Evolutionary conservation across 37 sponge, comb jelly and placozoan species (phyloP).

Genomic region (Ianthella basta): DNA sequence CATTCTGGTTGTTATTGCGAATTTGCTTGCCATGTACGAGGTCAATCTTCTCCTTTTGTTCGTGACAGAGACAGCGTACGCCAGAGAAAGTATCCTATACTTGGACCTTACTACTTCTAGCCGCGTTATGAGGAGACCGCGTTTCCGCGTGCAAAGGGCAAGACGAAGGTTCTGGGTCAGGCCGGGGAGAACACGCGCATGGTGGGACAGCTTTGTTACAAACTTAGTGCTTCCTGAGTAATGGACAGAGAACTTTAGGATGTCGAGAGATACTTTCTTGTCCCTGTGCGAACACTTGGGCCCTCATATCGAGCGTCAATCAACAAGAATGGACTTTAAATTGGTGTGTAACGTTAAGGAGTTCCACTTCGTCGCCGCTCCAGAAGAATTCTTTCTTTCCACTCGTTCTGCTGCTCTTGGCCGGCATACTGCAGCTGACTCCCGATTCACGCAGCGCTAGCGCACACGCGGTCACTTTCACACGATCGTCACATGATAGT

Average conservation of each 20-base stretch:
- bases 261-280: constrained; percentile 1
- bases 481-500: too few species aligned
- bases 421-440: too few species aligned
- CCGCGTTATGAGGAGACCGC: not conserved
- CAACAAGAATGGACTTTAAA: not conserved
- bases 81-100: not conserved
- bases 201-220: constrained; percentile 10
- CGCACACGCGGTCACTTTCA: too few species aligned
- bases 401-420: too few species aligned
- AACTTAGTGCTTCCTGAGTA: not conserved
- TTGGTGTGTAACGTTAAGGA: too few species aligned
- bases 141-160: constrained; percentile 1
- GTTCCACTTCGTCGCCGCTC: too few species aligned
- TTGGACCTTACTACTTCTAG: not conserved
- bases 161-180: not conserved
- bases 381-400: too few species aligned
- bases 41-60: not conserved
- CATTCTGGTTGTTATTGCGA: not conserved
- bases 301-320: constrained; percentile 5
- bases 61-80: not conserved
- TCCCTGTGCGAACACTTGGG: not conserved
- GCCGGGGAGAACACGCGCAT: not conserved
- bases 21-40: not conserved
- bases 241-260: constrained; percentile 11
- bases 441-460: too few species aligned